Base-by-base conservation (phyloP, 2,888 invertebrate species). In the Meghimatium bilineatum region DNA sequence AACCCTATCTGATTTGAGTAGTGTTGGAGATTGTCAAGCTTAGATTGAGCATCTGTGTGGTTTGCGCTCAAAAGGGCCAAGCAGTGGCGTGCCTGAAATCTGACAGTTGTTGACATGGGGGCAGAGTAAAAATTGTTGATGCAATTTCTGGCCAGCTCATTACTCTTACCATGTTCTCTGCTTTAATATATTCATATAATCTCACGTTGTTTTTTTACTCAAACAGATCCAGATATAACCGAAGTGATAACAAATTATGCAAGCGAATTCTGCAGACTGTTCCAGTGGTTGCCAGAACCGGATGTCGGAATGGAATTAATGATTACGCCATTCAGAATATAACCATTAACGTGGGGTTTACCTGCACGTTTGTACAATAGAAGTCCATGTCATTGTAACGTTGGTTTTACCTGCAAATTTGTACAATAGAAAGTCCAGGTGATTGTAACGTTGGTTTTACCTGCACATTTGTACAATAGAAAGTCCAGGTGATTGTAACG, bases 331-430 rank as follows among this genome's bases (percentile, higher is more conserved):
- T 72, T 29, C 36, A 38, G 29, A 81, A 81, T 60, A 74, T 72
- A 14, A 63, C 60, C 26, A 66, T 81, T 5, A 49, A 36, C 49
- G 74, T 81, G 1, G 81, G 81, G 32, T 81, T 36, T 32, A 81
- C 74, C 14, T 81, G 81, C 29, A 36, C 71, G 36, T 80, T 80
- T 56, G 36, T 36, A 38, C n/a, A 38, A 3, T 60, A 77, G n/a
- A 8, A 26, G 2, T 26, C 12, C 34, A 17, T 32, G 14, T 20
- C 1, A 29, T 29, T 63, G 63, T 5, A 49, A 36, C 49, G 74
- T 81, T 3, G 81, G 81, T 23, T 81, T 36, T 32, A 81, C 74
- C 14, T 81, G 81, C 29, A 36, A 56, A 52, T 80, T 80, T 56
- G 36, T 36, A 38, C n/a, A 38, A 3, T 60, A 77, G n/a, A 8